Conservation (phyloP, 1,140 invertebrate species). For the Seison nebaliae region DNA sequence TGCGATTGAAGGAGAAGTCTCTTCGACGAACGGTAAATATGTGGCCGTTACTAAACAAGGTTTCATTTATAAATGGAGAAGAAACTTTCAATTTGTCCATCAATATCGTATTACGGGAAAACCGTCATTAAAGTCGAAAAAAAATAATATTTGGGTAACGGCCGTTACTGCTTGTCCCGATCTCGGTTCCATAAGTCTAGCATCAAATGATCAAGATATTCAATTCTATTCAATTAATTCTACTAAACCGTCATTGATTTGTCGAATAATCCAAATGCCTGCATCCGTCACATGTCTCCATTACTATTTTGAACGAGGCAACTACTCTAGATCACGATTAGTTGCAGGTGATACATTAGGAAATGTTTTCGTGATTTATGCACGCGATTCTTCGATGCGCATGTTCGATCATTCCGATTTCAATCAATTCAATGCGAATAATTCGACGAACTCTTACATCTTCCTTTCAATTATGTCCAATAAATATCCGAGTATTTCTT, state of each 20-base stretch:
- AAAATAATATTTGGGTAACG: constrained; percentile 16
- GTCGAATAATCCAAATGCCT: constrained; percentile 16
- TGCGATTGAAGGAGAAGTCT: not conserved
- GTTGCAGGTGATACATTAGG: constrained; percentile 19
- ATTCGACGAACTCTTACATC: not conserved
- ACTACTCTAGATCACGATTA: constrained; percentile 16
- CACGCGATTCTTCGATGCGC: not conserved
- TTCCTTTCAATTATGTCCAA: not conserved
- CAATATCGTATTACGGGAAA: not conserved
- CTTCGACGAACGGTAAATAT: constrained; percentile 6
- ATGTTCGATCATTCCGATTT: not conserved
- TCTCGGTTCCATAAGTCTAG: constrained; percentile 18
- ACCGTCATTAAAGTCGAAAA: not conserved
- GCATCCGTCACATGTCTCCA: constrained; percentile 17
- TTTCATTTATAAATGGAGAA: not conserved
- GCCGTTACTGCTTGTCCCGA: constrained; percentile 19
- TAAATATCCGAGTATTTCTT: not conserved
- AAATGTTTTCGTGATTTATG: constrained; percentile 13
- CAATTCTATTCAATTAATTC: constrained; percentile 17
- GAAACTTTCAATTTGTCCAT: not conserved
- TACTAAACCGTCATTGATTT: constrained; percentile 16
- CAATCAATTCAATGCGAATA: not conserved
- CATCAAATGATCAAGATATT: constrained; percentile 19
- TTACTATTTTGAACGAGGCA: constrained; percentile 18
- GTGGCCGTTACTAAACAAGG: not conserved